Evolutionary conservation across 1,140 invertebrate species (phyloP).

Genomic region (Drosophila erecta): DNA sequence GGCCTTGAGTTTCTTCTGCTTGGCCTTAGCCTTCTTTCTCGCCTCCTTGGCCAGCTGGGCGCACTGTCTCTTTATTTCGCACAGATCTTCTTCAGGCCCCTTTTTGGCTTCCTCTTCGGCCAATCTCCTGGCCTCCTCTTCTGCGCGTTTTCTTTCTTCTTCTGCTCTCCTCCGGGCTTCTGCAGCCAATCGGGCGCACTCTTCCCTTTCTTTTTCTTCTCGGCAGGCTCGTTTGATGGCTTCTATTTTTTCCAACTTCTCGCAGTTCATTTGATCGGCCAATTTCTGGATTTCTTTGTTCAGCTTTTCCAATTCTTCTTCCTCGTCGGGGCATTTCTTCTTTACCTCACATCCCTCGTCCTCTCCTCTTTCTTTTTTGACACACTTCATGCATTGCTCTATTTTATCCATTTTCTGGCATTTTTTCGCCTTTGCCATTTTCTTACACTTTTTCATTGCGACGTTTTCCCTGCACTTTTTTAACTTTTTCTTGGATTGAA

Average conservation of each 20-base stretch:
- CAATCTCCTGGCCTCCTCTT: slow-evolving; percentile 8
- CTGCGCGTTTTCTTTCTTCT: slow-evolving; percentile 1
- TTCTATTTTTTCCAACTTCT: slow-evolving; percentile 26
- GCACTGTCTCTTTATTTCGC: slow-evolving; percentile 2
- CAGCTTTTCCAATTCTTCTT: slow-evolving; percentile 11
- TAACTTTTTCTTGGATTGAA: no score
- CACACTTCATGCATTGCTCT: slow-evolving; percentile 9
- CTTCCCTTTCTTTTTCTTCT: slow-evolving; percentile 5
- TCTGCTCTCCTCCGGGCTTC: slow-evolving; percentile 6
- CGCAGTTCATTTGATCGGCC: slow-evolving; percentile 24
- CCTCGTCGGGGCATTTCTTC: slow-evolving; percentile 5
- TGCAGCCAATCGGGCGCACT: slow-evolving; percentile 7
- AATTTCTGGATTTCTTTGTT: slow-evolving; percentile 18
- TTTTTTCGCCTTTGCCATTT: neutral
- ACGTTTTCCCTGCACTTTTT: neutral
- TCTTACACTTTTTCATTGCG: neutral
- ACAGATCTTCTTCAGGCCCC: slow-evolving; percentile 1
- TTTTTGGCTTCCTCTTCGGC: slow-evolving; percentile 1
- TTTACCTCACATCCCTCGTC: neutral
- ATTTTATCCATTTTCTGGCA: slow-evolving; percentile 1
- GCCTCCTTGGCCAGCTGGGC: slow-evolving; percentile 5
- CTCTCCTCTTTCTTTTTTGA: slow-evolving; percentile 12
- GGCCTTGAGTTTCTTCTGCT: slow-evolving; percentile 13
- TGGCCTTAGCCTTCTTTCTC: neutral
- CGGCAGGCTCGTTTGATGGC: slow-evolving; percentile 19